Evolutionary conservation across 2,888 invertebrate genomes (phyloP), one percentile per base, ranked within the genome.

Genomic region (Synergus umbraculus): DNA sequence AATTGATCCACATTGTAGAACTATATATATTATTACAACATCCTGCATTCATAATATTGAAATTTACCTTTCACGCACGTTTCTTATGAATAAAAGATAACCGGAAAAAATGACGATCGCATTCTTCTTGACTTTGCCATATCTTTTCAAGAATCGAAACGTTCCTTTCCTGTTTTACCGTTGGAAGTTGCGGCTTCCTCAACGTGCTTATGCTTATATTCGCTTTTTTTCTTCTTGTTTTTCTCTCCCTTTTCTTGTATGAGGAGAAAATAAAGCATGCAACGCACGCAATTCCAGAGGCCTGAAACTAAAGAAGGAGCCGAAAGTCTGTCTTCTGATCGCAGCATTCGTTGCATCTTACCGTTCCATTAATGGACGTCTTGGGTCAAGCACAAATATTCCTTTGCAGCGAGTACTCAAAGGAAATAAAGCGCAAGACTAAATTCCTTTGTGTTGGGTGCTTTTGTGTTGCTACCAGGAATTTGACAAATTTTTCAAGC

Each of bases 1-100:
- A 67, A 46, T 67, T 43, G 44, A 46, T 46, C 43, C 22, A 46
- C 15, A 67, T 44, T 18, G 12, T 44, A 44, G 10, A 65, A 43
- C 4, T 60, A 29, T 29, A 29, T 29, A 67, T 67, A 43, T 67
- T 18, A 67, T 67, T 46, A 67, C 12, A 10, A 12, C 43, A 60
- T 22, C 7, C 8, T 22, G 67, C 18, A 46, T 44, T 67, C 44
- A 12, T 15, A 10, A 67, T 44, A 67, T 44, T 44, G 22, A 44
- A 12, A 46, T 67, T 44, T 22, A 22, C 22, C 22, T 46, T 67
- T 22, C 44, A 44, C 44, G 44, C n/a, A 67, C 22, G 67, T 67
- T 67, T 46, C 67, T 67, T 46, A 22, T 44, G 67, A 67, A 67
- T 43, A 67, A 44, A 67, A 46, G 60, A 67, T 67, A 67, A 67